phyloP scores from a whole-genome alignment of 2,888 invertebrate species.

The Acleris holmiana region DNA sequence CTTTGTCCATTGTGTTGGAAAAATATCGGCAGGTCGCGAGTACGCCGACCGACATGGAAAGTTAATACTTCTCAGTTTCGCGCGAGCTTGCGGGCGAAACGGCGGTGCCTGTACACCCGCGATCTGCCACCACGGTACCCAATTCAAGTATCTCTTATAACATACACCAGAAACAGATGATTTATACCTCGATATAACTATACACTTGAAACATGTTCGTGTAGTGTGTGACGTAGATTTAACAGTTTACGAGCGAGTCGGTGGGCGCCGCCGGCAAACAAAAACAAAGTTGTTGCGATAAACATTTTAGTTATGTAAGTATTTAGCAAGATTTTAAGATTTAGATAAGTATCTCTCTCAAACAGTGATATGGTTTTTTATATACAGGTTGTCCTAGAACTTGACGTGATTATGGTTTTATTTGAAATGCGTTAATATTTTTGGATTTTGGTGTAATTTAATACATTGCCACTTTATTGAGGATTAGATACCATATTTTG shows the following conservation, averaged over 20 bases:
- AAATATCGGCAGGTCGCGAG: constrained; percentile 11
- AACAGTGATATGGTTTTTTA: no score
- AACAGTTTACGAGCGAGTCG: constrained; percentile 2
- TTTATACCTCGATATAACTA: neutral
- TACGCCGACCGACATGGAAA: constrained; percentile 10
- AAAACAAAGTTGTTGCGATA: constrained; percentile 18
- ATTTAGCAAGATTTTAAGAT: neutral
- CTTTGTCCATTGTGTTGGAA: constrained; percentile 13
- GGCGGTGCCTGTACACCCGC: constrained; percentile 14
- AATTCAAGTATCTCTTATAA: neutral
- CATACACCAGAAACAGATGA: constrained; percentile 14
- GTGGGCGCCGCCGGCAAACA: neutral
- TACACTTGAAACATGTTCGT: neutral
- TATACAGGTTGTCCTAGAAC: no score
- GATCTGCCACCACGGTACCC: neutral
- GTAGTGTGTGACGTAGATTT: constrained; percentile 6
- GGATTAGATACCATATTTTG: no score
- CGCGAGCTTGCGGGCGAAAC: constrained; percentile 26
- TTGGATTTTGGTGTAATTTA: no score
- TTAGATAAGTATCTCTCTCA: no score
- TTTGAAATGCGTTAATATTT: no score
- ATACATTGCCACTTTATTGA: no score
- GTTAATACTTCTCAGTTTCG: constrained; percentile 32
- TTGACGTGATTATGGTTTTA: no score
- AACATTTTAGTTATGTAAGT: constrained; percentile 18